Percentiles rank a stretch among this genome's conserved stretches.
phyloP scores from a whole-genome alignment of 2,797 vertebrate species.

The Ctenosaura bakeri region DNA sequence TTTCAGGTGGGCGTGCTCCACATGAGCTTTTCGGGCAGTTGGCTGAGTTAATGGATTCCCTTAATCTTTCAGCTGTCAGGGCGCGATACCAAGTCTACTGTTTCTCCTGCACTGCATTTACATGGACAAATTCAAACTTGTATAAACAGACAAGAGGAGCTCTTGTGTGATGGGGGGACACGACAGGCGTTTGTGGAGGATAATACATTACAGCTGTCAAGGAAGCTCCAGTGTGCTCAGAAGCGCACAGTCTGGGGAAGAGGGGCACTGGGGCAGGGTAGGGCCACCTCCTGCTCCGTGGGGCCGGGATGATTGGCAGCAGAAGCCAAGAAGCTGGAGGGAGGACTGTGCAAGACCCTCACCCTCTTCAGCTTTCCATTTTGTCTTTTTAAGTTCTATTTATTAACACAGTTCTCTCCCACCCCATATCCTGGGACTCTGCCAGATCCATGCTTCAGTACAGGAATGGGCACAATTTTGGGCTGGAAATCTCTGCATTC shows the following conservation, averaged over 20 bases:
- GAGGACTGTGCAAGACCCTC: too few relatives aligned
- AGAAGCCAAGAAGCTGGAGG: background rate
- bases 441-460: too few relatives aligned
- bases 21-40: slow-evolving; percentile 76
- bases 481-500: too few relatives aligned
- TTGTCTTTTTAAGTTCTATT: too few relatives aligned
- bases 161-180: slow-evolving; percentile 70
- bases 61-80: slow-evolving; percentile 78
- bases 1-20: slow-evolving; percentile 73
- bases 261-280: background rate
- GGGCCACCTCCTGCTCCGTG: background rate
- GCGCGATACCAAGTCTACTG: slow-evolving; percentile 71
- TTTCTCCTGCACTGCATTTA: slow-evolving; percentile 72
- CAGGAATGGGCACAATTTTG: too few relatives aligned
- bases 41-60: slow-evolving; percentile 73
- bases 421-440: too few relatives aligned
- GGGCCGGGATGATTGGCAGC: background rate
- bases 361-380: too few relatives aligned
- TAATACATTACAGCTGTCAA: slow-evolving; percentile 74
- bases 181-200: slow-evolving; percentile 67
- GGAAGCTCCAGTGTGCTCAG: slow-evolving; percentile 15
- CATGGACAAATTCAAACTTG: slow-evolving; percentile 76
- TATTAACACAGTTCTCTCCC: too few relatives aligned
- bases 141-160: slow-evolving; percentile 78
- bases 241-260: slow-evolving; percentile 1